These are phyloP conservation scores for Theocolax elegans DNA, from an alignment of 1,140 invertebrate species.

Conservation along the genomic window DNA sequence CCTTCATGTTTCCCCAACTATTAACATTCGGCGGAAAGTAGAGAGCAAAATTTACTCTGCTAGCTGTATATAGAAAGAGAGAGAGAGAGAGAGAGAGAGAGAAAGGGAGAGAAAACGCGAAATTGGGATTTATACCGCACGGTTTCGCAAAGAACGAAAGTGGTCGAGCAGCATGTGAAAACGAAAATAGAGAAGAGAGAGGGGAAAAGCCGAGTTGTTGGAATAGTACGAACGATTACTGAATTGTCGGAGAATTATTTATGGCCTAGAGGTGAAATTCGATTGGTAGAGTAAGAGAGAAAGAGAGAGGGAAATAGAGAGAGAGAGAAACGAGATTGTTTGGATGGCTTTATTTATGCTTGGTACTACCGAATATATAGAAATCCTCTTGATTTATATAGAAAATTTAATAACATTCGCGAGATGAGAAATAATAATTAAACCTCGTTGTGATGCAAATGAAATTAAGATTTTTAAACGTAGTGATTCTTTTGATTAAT, in stretches of 20 bases:
- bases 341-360: background rate
- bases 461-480: no score
- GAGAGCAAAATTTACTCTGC: constrained; percentile 10
- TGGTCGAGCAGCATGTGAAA: background rate
- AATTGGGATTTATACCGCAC: constrained; percentile 29
- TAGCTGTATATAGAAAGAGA: constrained; percentile 4
- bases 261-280: background rate
- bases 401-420: no score
- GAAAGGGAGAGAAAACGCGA: background rate
- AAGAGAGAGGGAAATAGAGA: no score
- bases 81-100: no score
- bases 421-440: no score
- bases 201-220: background rate
- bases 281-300: background rate
- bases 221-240: constrained; percentile 9
- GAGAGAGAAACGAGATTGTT: background rate
- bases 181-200: background rate
- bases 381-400: no score
- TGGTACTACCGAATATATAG: no score
- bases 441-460: no score
- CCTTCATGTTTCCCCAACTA: constrained; percentile 13
- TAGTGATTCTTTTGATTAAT: no score
- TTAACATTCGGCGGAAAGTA: constrained; percentile 29
- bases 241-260: constrained; percentile 19
- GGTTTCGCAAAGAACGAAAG: constrained; percentile 12